These are phyloP conservation scores for Cephalophus harveyi DNA, from an alignment of 2,113 vertebrate genomes.

Conservation along the genomic window DNA sequence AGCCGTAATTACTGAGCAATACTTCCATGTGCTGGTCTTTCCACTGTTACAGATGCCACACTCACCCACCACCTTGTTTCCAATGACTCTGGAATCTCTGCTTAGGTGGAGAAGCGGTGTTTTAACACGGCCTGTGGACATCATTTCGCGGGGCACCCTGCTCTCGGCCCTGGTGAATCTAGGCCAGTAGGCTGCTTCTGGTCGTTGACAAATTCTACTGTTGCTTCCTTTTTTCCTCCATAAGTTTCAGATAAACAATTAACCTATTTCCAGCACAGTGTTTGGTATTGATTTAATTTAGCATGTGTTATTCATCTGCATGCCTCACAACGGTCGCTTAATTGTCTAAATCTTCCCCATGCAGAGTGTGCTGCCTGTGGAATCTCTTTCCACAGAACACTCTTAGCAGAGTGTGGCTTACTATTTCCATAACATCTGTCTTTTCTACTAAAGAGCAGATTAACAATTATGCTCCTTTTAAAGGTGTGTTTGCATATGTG, in stretches of 20 bases:
- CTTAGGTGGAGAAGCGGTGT: not conserved
- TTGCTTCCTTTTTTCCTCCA: slow-evolving; percentile 44
- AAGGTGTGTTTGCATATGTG: slow-evolving; percentile 38
- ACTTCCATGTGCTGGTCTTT: not conserved
- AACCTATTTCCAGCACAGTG: slow-evolving; percentile 66
- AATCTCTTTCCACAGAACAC: slow-evolving; percentile 71
- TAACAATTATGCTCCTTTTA: slow-evolving; percentile 75
- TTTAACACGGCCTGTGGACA: not conserved
- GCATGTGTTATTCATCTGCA: slow-evolving; percentile 74
- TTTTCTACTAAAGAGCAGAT: slow-evolving; percentile 80
- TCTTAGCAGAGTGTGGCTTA: slow-evolving; percentile 69
- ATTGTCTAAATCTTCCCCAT: slow-evolving; percentile 75
- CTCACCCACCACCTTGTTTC: not conserved
- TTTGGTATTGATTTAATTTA: slow-evolving; percentile 73
- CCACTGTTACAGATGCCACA: not conserved
- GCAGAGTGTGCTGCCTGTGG: slow-evolving; percentile 69
- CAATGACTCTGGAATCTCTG: not conserved
- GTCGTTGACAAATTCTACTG: slow-evolving; percentile 62
- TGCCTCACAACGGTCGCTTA: slow-evolving; percentile 73
- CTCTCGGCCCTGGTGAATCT: slow-evolving; percentile 17
- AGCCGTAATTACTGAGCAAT: not conserved
- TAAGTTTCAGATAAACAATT: slow-evolving; percentile 68
- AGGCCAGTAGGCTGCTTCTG: slow-evolving; percentile 34
- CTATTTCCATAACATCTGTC: slow-evolving; percentile 84
- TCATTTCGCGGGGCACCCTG: fast-evolving